Percentiles rank a stretch among this genome's conserved stretches.
These are phyloP conservation scores for Melinaea marsaeus DNA, from an alignment of 2,888 invertebrate genomes.

Conservation along the genomic window DNA sequence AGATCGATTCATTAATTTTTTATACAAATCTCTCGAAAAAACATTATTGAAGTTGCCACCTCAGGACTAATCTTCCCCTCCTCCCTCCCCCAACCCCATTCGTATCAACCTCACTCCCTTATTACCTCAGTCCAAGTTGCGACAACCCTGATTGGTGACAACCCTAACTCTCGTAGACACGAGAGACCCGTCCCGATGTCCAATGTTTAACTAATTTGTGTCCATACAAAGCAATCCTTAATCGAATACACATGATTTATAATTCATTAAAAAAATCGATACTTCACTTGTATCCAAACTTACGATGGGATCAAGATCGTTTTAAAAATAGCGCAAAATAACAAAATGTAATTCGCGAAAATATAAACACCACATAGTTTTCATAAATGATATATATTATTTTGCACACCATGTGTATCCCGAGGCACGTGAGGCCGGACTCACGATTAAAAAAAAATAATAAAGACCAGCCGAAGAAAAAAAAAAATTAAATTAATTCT, in stretches of 20 bases:
- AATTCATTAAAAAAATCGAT: background rate
- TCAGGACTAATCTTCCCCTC: no score
- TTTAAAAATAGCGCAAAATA: background rate
- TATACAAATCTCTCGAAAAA: no score
- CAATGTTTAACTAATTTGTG: slow-evolving; percentile 7
- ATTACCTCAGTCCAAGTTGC: no score
- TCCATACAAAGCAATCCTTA: background rate
- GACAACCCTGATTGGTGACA: no score
- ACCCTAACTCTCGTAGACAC: no score
- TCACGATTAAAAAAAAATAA: slow-evolving; percentile 33
- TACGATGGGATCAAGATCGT: background rate
- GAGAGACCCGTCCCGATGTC: slow-evolving; percentile 22
- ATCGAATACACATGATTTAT: slow-evolving; percentile 4
- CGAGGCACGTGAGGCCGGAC: slow-evolving; percentile 14
- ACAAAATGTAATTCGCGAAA: background rate
- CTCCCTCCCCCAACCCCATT: no score
- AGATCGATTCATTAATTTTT: no score
- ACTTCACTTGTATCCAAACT: background rate
- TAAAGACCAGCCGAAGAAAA: slow-evolving; percentile 45
- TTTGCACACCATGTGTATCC: slow-evolving; percentile 20
- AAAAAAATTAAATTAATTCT: slow-evolving; percentile 52
- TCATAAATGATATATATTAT: background rate
- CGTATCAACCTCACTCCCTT: no score
- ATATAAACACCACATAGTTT: background rate
- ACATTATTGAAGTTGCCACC: no score